Evolutionary conservation across 2,113 vertebrate species (phyloP), one percentile per base, ranked within the genome.

Genomic region (Butorides virescens): DNA sequence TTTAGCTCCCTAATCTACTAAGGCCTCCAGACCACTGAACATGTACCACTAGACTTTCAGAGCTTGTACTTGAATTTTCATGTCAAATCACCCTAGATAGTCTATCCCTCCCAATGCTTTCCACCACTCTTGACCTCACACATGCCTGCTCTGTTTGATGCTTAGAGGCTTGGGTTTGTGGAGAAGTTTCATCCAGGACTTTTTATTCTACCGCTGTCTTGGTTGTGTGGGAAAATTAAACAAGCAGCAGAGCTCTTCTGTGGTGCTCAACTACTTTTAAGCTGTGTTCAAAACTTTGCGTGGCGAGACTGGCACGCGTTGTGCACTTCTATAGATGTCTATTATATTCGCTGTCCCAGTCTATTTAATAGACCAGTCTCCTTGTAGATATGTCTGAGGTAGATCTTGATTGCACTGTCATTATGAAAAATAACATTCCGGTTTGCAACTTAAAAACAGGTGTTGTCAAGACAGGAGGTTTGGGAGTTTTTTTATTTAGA

Each of bases 181-280:
- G 6, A 62, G 25, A 20, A 68, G 7, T 50, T 91, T 83, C 12
- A 56, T 22, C 8, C 3, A 11, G 14, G 30, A 39, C 5, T 37
- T 49, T 70, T 73, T 62, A 67, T 67, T 46, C 22, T 32, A 34
- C 16, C 3, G 1, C 3, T 56, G 5, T 25, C 9, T 26, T 82
- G 32, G 5, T 37, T 66, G 18, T 46, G 7, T 29, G 25, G 7
- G 46, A 81, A 90, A 70, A 77, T 16, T 10, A 76, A 65, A 53
- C 13, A 55, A 63, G 22, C 13, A 59, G 8, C 8, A 53, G 10
- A 70, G 7, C 5, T 42, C 11, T 44, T 77, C 11, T 44, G 17
- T 20, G 1, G 0, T 49, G 11, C 8, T 75, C 34, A 47, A 18
- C 1, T 47, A 3, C 17, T 73, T 76, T 61, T 12, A 80, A 79